These are phyloP conservation scores for Odontothrips loti DNA, from an alignment of 2,888 invertebrate genomes.

Conservation along the genomic window DNA sequence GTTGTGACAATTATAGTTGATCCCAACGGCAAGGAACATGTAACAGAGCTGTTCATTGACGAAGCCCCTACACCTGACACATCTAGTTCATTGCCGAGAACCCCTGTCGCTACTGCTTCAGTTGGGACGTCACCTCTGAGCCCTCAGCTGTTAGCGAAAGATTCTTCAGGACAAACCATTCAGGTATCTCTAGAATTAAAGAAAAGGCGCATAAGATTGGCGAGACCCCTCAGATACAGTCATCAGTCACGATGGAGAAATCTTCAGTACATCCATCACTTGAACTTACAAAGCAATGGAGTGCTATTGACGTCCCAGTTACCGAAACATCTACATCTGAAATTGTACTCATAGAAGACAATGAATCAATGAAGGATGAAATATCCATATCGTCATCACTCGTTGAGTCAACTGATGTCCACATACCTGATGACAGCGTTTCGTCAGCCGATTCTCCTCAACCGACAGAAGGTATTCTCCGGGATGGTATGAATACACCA, in stretches of 20 bases:
- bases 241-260: conserved; percentile 40
- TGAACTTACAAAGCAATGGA: conserved; percentile 38
- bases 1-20: background rate
- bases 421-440: conserved; percentile 49
- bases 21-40: background rate
- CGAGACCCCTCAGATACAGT: conserved; percentile 40
- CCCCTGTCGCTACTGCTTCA: background rate
- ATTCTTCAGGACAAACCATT: conserved; percentile 23
- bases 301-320: conserved; percentile 35
- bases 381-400: conserved; percentile 50
- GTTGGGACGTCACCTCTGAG: background rate
- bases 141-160: background rate
- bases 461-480: conserved; percentile 48
- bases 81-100: background rate
- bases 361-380: conserved; percentile 40
- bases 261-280: conserved; percentile 38
- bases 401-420: conserved; percentile 54
- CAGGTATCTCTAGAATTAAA: conserved; percentile 33
- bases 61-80: background rate
- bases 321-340: conserved; percentile 44
- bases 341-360: conserved; percentile 40
- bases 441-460: conserved; percentile 54
- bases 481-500: conserved; percentile 34
- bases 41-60: background rate
- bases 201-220: conserved; percentile 13